These are phyloP conservation scores for Lepas anatifera DNA, from an alignment of 2,888 invertebrate genomes.

Conservation along the genomic window DNA sequence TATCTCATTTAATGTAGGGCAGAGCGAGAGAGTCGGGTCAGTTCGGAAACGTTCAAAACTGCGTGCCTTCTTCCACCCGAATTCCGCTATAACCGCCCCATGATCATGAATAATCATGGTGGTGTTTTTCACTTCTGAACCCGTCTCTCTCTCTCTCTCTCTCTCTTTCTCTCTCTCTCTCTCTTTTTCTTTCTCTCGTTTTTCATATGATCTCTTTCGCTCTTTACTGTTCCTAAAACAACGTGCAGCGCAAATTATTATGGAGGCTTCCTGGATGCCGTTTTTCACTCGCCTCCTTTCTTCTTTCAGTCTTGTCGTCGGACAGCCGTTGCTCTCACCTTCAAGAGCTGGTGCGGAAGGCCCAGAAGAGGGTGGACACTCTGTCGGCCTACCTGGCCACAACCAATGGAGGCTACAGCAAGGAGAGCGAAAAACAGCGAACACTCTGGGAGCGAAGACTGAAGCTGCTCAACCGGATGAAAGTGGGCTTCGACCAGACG, in stretches of 20 bases:
- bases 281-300: background rate
- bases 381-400: conserved; percentile 42
- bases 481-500: conserved; percentile 76
- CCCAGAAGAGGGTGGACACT: conserved; percentile 70
- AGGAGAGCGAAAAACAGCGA: conserved; percentile 38
- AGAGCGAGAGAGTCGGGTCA: no score
- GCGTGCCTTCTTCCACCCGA: no score
- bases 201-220: background rate
- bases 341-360: conserved; percentile 61
- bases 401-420: conserved; percentile 57
- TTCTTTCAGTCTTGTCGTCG: background rate
- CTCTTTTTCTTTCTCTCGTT: background rate
- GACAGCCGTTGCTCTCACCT: conserved; percentile 41
- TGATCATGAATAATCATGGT: no score
- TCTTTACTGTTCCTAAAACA: background rate
- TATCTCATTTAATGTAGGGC: no score
- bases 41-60: no score
- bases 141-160: conserved; percentile 1
- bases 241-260: no score
- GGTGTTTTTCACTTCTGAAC: no score
- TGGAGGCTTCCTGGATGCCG: background rate
- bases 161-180: conserved; percentile 8
- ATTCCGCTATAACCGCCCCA: no score
- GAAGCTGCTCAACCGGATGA: conserved; percentile 62
- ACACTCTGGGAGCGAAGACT: conserved; percentile 78